Evolutionary conservation across 2,888 invertebrate genomes (phyloP).

Genomic region (Polyommatus iphigenia): DNA sequence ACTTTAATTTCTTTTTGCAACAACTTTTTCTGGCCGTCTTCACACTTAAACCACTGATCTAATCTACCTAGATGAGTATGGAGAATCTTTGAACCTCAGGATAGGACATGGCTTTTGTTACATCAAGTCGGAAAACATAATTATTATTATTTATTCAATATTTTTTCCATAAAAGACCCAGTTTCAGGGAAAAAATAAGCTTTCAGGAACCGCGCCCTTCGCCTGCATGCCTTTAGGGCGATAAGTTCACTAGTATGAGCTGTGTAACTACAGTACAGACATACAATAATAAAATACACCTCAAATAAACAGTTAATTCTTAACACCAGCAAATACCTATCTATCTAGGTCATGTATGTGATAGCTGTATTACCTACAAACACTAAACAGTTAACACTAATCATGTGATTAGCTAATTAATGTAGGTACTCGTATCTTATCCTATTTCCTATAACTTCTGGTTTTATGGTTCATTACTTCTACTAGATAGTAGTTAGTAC

Average conservation of each 20-base stretch:
- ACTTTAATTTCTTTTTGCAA: neutral
- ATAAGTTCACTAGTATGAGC: neutral
- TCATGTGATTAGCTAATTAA: slow-evolving; percentile 1
- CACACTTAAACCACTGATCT: too few relatives aligned
- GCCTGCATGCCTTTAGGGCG: neutral
- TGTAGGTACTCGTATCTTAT: neutral
- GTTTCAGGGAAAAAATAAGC: too few relatives aligned
- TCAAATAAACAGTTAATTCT: neutral
- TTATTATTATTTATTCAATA: too few relatives aligned
- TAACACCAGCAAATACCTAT: neutral
- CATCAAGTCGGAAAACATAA: too few relatives aligned
- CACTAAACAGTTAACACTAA: neutral
- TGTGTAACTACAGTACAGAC: neutral
- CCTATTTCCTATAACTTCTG: neutral
- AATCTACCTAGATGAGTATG: too few relatives aligned
- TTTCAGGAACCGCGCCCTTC: too few relatives aligned
- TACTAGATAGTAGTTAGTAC: too few relatives aligned
- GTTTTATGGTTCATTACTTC: neutral
- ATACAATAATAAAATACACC: neutral
- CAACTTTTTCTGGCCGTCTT: neutral
- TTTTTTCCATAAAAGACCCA: too few relatives aligned
- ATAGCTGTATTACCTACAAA: neutral
- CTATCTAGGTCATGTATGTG: slow-evolving; percentile 2
- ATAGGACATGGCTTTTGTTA: too few relatives aligned
- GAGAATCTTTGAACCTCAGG: too few relatives aligned